Conservation (phyloP, 2,113 vertebrate species). For the Gracilinanus agilis region DNA sequence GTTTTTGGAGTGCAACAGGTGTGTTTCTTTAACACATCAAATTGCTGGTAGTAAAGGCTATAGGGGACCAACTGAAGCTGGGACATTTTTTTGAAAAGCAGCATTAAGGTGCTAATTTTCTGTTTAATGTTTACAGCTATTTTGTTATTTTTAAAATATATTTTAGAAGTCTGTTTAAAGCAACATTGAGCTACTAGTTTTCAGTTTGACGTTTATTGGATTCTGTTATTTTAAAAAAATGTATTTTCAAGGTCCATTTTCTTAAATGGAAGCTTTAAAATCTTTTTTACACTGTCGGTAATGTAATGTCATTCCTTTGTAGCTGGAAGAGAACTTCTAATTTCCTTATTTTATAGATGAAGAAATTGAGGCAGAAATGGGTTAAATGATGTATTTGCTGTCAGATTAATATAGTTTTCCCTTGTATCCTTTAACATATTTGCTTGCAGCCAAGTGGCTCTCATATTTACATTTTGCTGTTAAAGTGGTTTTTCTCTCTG, state of each 20-base stretch:
- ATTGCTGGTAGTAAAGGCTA: slow-evolving; percentile 9
- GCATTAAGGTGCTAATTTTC: neutral
- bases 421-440: neutral
- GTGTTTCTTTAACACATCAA: neutral
- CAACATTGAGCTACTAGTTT: neutral
- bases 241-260: neutral
- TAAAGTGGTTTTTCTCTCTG: neutral
- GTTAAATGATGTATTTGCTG: neutral
- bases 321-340: neutral
- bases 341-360: neutral
- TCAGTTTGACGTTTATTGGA: slow-evolving; percentile 14
- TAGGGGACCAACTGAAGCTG: neutral
- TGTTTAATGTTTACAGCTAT: neutral
- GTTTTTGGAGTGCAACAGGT: slow-evolving; percentile 37
- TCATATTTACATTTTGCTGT: neutral
- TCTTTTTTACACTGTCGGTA: neutral
- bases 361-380: neutral
- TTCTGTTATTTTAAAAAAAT: neutral
- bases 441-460: neutral
- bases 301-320: neutral
- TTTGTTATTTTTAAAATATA: neutral
- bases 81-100: neutral
- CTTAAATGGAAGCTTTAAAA: neutral
- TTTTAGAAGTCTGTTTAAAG: neutral
- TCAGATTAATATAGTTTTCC: neutral